A percentile compares a stretch with the other conserved stretches of the same genome.
phyloP scores from a whole-genome alignment of 2,797 vertebrate genomes.

The Oreochromis mossambicus region DNA sequence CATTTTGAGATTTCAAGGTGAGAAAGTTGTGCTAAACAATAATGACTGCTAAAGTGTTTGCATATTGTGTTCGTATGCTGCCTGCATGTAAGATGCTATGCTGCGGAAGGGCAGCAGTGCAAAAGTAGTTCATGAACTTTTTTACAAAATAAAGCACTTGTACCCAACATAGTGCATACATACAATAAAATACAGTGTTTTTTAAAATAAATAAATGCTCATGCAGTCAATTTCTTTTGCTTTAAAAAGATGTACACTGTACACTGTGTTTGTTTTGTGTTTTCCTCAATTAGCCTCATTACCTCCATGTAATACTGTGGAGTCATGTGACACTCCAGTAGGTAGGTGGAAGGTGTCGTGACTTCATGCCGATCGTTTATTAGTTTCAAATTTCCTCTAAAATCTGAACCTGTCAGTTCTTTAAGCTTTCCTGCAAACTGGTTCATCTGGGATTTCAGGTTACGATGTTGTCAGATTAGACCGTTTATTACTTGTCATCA shows the following conservation, averaged over 20 bases:
- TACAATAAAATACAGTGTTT: background rate
- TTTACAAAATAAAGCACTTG: background rate
- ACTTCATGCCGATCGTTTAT: constrained; percentile 35
- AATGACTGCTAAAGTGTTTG: background rate
- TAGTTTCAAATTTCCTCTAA: background rate
- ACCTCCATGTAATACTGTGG: constrained; percentile 69
- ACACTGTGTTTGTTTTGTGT: constrained; percentile 39
- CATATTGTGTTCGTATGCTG: background rate
- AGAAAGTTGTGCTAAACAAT: background rate
- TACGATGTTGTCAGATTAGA: background rate
- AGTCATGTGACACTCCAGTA: constrained; percentile 75
- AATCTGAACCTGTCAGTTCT: background rate
- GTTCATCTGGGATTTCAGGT: background rate
- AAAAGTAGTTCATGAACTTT: background rate
- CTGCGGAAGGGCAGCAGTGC: background rate
- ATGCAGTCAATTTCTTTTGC: background rate
- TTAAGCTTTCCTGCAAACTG: background rate
- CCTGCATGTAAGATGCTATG: background rate
- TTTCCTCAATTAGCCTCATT: constrained; percentile 76
- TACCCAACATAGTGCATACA: background rate
- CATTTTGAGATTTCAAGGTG: constrained; percentile 96
- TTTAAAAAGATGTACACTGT: background rate
- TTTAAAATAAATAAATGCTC: background rate
- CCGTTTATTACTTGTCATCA: background rate
- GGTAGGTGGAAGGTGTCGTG: constrained; percentile 75